Base-by-base conservation (phyloP, 2,888 invertebrate genomes). In the Octodonta nipae region DNA sequence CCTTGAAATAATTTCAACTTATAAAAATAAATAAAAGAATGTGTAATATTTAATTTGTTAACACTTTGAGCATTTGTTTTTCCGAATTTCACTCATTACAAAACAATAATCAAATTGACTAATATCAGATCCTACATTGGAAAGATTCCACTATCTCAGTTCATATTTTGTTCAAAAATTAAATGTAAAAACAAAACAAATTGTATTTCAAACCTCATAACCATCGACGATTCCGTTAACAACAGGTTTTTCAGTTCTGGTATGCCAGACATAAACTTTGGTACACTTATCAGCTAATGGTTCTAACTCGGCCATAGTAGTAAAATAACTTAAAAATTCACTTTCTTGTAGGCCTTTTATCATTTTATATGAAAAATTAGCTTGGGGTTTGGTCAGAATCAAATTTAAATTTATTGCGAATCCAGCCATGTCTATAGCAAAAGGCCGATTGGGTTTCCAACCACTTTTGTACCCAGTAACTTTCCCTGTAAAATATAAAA, bases 221-320 rank as follows among this genome's bases (percentile, higher is more conserved):
- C 55, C 54, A 13, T 52, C 47, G 22, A 77, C 66, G 62, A 87
- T 80, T 56, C 81, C 67, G 48, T 69, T 70, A 33, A 93, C 67
- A 28, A 77, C 75, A 0, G 92, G 83, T 48, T 79, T 78, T 58
- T 93, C 91, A 1, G 96, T 95, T 50, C 95, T 71, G 3, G 96
- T 98, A 56, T 98, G 98, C 98, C 98, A 98, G 0, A 98, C 96
- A 40, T 86, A 79, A n/a, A 96, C 84, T 66, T 91, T 86, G 0
- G 84, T 83, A 52, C 95, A 96, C 45, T 76, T 75, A 43, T 86
- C 81, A 0, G 93, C 96, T 38, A 86, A 65, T 0, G 95, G 89
- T 60, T 98, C 96, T 32, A 98, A 59, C 28, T 91, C 76, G 3
- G 77, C 71, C 42, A 68, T 70, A 0, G 74, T 71, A 1, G 76